Conservation (phyloP, 2,888 invertebrate genomes). For the Hydraecia micacea region DNA sequence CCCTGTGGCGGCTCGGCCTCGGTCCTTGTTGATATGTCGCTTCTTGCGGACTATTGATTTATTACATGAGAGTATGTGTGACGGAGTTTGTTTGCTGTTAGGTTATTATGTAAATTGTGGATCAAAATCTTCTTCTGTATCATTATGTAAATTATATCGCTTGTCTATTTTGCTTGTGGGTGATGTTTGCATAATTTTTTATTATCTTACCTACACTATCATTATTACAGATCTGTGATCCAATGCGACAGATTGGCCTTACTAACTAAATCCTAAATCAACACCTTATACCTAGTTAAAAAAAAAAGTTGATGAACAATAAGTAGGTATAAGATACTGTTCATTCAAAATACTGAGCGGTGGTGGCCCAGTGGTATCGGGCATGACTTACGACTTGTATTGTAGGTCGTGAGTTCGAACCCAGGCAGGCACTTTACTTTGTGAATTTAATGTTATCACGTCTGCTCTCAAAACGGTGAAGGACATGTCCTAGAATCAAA, state of each 20-base stretch:
- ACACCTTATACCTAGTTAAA: no score
- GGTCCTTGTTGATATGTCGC: constrained; percentile 32
- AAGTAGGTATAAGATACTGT: background rate
- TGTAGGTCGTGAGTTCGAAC: background rate
- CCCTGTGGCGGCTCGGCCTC: constrained; percentile 38
- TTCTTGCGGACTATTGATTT: constrained; percentile 51
- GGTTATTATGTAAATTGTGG: constrained; percentile 31
- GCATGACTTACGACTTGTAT: background rate
- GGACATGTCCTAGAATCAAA: no score
- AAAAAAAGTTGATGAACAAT: background rate
- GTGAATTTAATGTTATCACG: no score
- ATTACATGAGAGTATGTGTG: constrained; percentile 25
- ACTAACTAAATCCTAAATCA: no score
- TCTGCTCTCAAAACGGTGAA: no score
- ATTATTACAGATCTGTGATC: no score
- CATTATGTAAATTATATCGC: constrained; percentile 16
- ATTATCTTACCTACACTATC: no score
- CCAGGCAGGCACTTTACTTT: no score
- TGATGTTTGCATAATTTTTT: no score
- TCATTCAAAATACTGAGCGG: background rate
- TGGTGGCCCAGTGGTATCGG: background rate
- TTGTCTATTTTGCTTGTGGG: background rate
- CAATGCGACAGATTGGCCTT: no score
- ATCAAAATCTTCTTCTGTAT: constrained; percentile 8
- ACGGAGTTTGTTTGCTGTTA: constrained; percentile 13